phyloP scores from a whole-genome alignment of 2,888 invertebrate genomes.

The Hyalella azteca region DNA sequence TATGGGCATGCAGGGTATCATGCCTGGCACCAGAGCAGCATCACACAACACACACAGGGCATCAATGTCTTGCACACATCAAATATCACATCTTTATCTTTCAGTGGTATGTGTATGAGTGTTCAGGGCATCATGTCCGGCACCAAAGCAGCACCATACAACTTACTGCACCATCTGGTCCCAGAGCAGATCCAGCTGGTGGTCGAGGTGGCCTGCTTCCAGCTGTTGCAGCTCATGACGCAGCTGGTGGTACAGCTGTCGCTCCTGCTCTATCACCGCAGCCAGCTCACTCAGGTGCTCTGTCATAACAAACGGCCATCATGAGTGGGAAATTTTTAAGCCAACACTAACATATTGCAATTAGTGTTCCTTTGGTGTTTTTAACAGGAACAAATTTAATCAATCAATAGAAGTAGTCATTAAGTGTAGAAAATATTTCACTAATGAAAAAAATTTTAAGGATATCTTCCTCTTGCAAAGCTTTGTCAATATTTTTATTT shows the following conservation, averaged over 20 bases:
- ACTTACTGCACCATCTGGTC: conserved; percentile 72
- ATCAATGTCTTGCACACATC: too few species aligned
- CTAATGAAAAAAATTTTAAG: too few species aligned
- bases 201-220: conserved; percentile 72
- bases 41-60: too few species aligned
- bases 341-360: background rate
- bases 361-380: background rate
- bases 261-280: conserved; percentile 73
- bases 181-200: conserved; percentile 77
- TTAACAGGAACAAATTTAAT: background rate
- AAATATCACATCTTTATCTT: too few species aligned
- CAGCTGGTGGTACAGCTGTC: conserved; percentile 75
- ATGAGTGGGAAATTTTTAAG: too few species aligned
- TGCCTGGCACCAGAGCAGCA: too few species aligned
- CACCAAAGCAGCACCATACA: background rate
- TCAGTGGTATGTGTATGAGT: too few species aligned
- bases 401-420: background rate
- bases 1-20: too few species aligned
- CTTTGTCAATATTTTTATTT: too few species aligned
- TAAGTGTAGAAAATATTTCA: too few species aligned
- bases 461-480: too few species aligned
- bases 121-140: too few species aligned
- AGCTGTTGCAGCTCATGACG: conserved; percentile 71
- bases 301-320: background rate
- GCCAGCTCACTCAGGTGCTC: conserved; percentile 81